Evolutionary conservation across 2,797 vertebrate species (phyloP).

Genomic region (Onychomys torridus): DNA sequence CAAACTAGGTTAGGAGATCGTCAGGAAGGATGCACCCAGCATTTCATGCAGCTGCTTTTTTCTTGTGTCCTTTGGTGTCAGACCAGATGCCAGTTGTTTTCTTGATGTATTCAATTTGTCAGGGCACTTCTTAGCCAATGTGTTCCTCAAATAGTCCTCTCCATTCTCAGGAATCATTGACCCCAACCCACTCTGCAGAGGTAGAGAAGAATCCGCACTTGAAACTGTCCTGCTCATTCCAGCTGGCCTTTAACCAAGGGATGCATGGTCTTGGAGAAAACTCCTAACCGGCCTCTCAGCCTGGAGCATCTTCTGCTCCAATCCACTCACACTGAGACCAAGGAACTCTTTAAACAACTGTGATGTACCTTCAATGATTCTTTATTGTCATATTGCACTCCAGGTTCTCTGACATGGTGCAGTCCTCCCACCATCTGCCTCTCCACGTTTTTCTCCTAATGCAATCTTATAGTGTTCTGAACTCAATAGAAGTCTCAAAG

Average conservation of each 20-base stretch:
- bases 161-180: background rate
- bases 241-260: background rate
- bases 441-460: background rate
- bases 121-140: conserved; percentile 4
- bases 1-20: background rate
- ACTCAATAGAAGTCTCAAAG: background rate
- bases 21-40: background rate
- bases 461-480: background rate
- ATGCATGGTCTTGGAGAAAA: background rate
- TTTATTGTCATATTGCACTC: background rate
- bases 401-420: background rate
- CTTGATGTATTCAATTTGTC: background rate
- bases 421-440: background rate
- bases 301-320: background rate
- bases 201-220: background rate
- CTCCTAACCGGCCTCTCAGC: background rate
- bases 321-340: background rate
- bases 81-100: conserved; percentile 1
- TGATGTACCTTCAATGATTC: background rate
- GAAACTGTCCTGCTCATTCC: background rate
- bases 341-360: background rate
- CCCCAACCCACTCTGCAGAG: background rate
- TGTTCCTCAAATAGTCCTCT: background rate
- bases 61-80: conserved; percentile 27
- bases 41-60: background rate